phyloP scores from a whole-genome alignment of 2,113 vertebrate genomes.

The Balaenoptera acutorostrata region DNA sequence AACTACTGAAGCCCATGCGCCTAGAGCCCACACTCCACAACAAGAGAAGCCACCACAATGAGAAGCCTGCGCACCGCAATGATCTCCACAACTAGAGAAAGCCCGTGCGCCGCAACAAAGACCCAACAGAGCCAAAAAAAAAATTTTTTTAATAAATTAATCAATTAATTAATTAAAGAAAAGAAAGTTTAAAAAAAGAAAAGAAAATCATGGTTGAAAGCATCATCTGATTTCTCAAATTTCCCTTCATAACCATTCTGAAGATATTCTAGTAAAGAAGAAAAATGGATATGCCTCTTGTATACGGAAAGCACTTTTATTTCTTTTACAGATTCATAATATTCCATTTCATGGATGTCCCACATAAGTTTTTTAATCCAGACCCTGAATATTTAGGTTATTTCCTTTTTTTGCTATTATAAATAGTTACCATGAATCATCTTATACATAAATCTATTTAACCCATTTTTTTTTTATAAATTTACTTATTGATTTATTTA shows the following conservation, averaged over 20 bases:
- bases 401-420: neutral
- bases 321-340: neutral
- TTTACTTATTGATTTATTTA: too few species aligned
- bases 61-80: too few species aligned
- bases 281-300: neutral
- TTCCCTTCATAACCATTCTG: neutral
- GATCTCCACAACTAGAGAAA: too few species aligned
- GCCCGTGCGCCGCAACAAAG: too few species aligned
- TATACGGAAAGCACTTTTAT: neutral
- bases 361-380: neutral
- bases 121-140: too few species aligned
- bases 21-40: too few species aligned
- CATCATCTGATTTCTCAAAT: neutral
- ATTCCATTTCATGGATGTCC: neutral
- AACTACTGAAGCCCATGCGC: too few species aligned
- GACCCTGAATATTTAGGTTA: neutral
- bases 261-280: neutral
- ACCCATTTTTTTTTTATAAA: neutral
- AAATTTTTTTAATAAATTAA: too few species aligned
- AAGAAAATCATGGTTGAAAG: neutral
- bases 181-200: neutral
- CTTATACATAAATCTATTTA: neutral
- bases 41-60: too few species aligned
- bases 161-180: too few species aligned
- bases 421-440: neutral